Percentiles rank a stretch among this genome's conserved stretches.
These are phyloP conservation scores for Lordiphosa mommai DNA, from an alignment of 1,140 invertebrate species.

Conservation along the genomic window DNA sequence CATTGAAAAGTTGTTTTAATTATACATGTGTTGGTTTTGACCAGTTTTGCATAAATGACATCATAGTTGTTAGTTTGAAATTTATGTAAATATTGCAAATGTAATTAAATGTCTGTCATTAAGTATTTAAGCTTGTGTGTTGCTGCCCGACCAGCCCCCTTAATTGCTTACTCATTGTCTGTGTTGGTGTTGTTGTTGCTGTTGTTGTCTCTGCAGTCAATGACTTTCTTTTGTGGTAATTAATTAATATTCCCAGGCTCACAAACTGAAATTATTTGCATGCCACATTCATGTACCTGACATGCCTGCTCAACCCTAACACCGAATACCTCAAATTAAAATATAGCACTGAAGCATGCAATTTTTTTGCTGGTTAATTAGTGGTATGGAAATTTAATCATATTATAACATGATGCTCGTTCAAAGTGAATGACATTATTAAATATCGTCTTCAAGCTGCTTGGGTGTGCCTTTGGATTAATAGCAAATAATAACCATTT, in stretches of 20 bases:
- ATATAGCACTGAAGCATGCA: constrained; percentile 41
- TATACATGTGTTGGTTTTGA: not conserved
- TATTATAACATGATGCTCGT: too few relatives aligned
- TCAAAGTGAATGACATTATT: too few relatives aligned
- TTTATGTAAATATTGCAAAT: too few relatives aligned
- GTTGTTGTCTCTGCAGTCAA: constrained; percentile 25
- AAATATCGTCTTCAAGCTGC: too few relatives aligned
- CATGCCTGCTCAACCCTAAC: constrained; percentile 26
- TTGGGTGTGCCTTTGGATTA: too few relatives aligned
- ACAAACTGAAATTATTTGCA: constrained; percentile 33
- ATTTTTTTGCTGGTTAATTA: constrained; percentile 36
- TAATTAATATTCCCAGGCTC: constrained; percentile 41
- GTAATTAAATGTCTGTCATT: too few relatives aligned
- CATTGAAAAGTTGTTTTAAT: not conserved
- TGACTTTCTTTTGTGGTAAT: constrained; percentile 24
- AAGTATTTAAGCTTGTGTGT: too few relatives aligned
- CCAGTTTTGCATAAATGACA: not conserved
- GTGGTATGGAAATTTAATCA: not conserved
- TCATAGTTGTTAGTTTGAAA: too few relatives aligned
- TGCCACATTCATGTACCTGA: constrained; percentile 17
- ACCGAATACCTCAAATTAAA: constrained; percentile 43
- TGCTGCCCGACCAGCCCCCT: too few relatives aligned
- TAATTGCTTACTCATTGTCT: not conserved
- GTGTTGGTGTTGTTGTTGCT: not conserved
- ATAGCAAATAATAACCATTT: too few relatives aligned